These are phyloP conservation scores for Egretta garzetta DNA, from an alignment of 2,113 vertebrate species.

Conservation along the genomic window DNA sequence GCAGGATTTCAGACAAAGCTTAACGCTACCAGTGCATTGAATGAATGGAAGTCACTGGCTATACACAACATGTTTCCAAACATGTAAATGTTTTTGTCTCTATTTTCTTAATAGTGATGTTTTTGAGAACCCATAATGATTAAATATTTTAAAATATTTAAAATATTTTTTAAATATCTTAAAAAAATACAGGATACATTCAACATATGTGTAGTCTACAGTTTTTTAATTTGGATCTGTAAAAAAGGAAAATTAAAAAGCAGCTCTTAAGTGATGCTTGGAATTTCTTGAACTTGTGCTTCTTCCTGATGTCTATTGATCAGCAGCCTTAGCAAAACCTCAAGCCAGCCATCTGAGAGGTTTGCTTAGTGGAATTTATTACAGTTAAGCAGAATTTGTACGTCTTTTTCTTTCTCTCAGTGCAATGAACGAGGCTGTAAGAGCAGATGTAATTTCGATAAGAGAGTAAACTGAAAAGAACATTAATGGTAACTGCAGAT, in stretches of 20 bases:
- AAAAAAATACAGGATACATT: not conserved
- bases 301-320: not conserved
- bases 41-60: not conserved
- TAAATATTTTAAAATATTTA: not conserved
- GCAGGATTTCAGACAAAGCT: not conserved
- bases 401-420: not conserved
- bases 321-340: not conserved
- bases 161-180: not conserved
- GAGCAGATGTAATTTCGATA: not conserved
- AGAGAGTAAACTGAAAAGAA: not conserved
- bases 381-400: not conserved
- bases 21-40: not conserved
- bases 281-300: not conserved
- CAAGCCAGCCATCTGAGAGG: not conserved
- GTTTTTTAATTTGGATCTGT: not conserved
- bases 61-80: not conserved
- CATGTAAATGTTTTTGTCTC: rapidly evolving
- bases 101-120: not conserved
- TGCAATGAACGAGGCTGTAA: not conserved
- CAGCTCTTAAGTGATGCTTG: not conserved
- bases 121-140: not conserved
- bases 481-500: not conserved
- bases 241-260: not conserved
- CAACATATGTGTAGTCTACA: not conserved
- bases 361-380: not conserved